A percentile compares a stretch with the other conserved stretches of the same genome.
Conservation (phyloP, 2,797 vertebrate species). For the Phoeniculus purpureus region DNA sequence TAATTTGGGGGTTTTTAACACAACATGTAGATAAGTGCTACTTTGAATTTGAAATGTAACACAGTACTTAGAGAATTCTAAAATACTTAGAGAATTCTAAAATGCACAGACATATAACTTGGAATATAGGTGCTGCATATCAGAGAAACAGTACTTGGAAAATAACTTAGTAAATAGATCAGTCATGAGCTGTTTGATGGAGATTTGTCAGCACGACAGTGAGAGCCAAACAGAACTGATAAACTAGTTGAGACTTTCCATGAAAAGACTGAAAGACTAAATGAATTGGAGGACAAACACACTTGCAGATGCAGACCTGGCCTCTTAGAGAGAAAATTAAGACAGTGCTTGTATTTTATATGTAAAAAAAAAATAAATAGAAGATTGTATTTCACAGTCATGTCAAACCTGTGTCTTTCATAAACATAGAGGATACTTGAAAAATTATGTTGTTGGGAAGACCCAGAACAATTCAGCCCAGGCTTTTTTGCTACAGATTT, state of each 20-base stretch:
- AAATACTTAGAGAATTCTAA: no score
- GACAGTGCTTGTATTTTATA: background rate
- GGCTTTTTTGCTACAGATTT: background rate
- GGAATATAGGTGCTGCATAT: background rate
- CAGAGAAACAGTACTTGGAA: background rate
- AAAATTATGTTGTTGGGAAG: background rate
- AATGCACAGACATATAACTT: background rate
- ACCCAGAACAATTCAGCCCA: background rate
- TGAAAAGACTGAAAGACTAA: background rate
- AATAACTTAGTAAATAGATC: background rate
- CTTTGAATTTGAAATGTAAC: background rate
- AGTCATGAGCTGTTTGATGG: background rate
- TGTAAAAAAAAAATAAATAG: background rate
- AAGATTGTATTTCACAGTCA: background rate
- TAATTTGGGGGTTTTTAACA: background rate
- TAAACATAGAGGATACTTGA: background rate
- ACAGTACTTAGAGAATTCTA: background rate
- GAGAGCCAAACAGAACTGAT: background rate
- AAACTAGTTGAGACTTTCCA: background rate
- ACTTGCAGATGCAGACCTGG: background rate
- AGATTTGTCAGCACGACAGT: background rate
- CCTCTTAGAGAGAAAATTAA: background rate
- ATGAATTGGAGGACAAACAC: background rate
- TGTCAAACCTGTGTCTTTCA: background rate
- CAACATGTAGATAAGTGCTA: background rate